A percentile compares a stretch with the other conserved stretches of the same genome.
phyloP scores from a whole-genome alignment of 2,797 vertebrate genomes.

The Esox lucius region DNA sequence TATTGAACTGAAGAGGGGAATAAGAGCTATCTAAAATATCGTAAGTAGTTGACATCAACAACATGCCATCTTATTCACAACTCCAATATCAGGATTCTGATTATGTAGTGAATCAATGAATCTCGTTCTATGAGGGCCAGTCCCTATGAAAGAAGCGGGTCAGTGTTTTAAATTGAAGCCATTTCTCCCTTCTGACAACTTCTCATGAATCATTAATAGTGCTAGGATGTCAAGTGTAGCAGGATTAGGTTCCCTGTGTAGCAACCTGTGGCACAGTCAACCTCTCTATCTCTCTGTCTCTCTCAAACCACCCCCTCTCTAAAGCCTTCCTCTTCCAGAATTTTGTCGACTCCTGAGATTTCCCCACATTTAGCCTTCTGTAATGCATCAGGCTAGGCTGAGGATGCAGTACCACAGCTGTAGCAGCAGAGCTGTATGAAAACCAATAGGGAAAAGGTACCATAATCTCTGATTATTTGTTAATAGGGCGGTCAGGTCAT shows the following conservation, averaged over 20 bases:
- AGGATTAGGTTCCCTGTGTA: not conserved
- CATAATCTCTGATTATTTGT: slow-evolving; percentile 36
- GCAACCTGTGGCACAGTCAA: not conserved
- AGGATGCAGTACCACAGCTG: not conserved
- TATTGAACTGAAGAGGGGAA: not conserved
- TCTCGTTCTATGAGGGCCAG: not conserved
- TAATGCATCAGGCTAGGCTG: not conserved
- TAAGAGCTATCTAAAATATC: not conserved
- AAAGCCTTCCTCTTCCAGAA: not conserved
- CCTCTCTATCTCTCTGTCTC: not conserved
- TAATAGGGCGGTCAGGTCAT: slow-evolving; percentile 49
- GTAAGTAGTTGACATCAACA: too few species aligned
- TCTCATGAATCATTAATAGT: not conserved
- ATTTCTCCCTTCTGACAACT: not conserved
- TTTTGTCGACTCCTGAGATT: not conserved
- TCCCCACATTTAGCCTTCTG: not conserved
- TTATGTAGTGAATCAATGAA: not conserved
- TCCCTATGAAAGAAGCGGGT: not conserved
- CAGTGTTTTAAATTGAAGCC: not conserved
- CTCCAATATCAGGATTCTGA: not conserved
- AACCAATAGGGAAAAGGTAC: slow-evolving; percentile 13
- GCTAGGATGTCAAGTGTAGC: too few species aligned
- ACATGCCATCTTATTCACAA: not conserved
- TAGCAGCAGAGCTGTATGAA: not conserved
- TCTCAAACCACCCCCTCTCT: slow-evolving; percentile 9